Evolutionary conservation across 2,113 vertebrate species (phyloP).

Genomic region (Dunckerocampus dactyliophorus): DNA sequence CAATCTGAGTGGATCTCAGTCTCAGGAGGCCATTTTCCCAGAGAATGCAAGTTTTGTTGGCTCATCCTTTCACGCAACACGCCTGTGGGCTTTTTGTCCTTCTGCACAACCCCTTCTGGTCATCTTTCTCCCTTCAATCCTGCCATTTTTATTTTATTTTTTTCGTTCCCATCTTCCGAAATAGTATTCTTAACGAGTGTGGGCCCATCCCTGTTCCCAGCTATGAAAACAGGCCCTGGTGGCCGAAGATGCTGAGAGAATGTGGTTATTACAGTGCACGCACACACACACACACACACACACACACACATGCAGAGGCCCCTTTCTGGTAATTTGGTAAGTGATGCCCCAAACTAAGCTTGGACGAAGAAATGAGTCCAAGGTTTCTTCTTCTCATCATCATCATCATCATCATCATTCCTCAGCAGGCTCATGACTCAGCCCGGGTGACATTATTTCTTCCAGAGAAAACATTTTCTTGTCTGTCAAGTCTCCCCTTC

Average conservation of each 20-base stretch:
- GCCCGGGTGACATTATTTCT: constrained; percentile 76
- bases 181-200: constrained; percentile 68
- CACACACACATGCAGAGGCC: constrained; percentile 48
- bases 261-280: constrained; percentile 74
- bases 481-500: constrained; percentile 45
- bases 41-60: constrained; percentile 29
- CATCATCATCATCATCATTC: constrained; percentile 70
- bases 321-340: constrained; percentile 74
- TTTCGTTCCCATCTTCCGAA: constrained; percentile 62
- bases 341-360: constrained; percentile 78
- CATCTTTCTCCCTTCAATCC: constrained; percentile 51
- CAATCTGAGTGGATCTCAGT: background rate
- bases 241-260: constrained; percentile 77
- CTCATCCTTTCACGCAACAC: constrained; percentile 38
- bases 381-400: constrained; percentile 68
- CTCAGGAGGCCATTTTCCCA: constrained; percentile 40
- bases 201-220: constrained; percentile 74
- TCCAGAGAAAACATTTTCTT: constrained; percentile 76
- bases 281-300: constrained; percentile 48
- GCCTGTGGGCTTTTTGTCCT: constrained; percentile 29
- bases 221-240: constrained; percentile 76
- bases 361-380: constrained; percentile 65
- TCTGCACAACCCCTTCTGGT: constrained; percentile 49
- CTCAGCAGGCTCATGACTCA: constrained; percentile 75
- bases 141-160: constrained; percentile 34